Evolutionary conservation across 2,113 vertebrate genomes (phyloP).

Genomic region (Geococcyx californianus): DNA sequence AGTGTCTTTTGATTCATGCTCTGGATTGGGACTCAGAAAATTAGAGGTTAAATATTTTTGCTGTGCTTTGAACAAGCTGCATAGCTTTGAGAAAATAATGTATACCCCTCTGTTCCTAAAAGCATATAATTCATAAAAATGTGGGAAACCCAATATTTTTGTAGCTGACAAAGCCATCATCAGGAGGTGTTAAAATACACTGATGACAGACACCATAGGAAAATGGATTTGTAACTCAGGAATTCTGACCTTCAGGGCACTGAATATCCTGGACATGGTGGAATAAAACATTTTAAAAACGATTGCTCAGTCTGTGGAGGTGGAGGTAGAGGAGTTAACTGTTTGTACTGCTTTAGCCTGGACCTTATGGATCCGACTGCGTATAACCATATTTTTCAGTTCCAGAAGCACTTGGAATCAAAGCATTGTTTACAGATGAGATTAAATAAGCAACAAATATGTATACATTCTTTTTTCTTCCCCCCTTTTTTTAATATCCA

Average conservation of each 20-base stretch:
- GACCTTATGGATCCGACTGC: not conserved
- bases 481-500: not conserved
- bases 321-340: not conserved
- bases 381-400: not conserved
- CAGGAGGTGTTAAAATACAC: not conserved
- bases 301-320: not conserved
- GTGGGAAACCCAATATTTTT: not conserved
- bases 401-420: not conserved
- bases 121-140: not conserved
- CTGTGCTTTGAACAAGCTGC: not conserved
- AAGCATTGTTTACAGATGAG: not conserved
- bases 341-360: not conserved
- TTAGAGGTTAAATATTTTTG: conserved; percentile 8
- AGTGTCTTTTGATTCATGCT: not conserved
- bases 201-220: not conserved
- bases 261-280: not conserved
- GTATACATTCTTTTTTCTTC: rapidly evolving
- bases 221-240: not conserved
- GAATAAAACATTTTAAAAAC: not conserved
- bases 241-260: not conserved
- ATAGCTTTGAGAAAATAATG: not conserved
- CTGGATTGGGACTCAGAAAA: not conserved
- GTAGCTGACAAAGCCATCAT: not conserved
- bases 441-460: not conserved
- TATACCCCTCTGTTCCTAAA: not conserved